These are phyloP conservation scores for Caenorhabditis sp. DNA, from an alignment of 2,888 invertebrate genomes.

Conservation along the genomic window DNA sequence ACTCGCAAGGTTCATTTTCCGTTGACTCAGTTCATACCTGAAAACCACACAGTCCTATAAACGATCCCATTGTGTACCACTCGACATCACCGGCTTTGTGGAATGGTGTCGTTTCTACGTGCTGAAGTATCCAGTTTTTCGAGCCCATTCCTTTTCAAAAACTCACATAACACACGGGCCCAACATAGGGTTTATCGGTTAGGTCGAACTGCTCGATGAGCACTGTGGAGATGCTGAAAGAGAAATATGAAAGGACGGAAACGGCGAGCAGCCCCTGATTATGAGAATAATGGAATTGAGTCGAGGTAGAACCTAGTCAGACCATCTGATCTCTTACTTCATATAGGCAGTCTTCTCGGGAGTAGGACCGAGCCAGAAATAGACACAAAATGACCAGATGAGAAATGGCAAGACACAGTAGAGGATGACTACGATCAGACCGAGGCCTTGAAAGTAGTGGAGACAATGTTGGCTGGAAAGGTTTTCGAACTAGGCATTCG, in stretches of 20 bases:
- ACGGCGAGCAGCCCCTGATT: too few species aligned
- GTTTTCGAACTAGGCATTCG: too few species aligned
- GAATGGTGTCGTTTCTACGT: constrained; percentile 21
- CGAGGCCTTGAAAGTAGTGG: constrained; percentile 21
- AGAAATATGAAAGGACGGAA: too few species aligned
- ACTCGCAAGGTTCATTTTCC: too few species aligned
- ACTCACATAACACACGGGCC: neutral
- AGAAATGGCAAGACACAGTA: constrained; percentile 31
- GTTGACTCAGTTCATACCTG: constrained; percentile 22
- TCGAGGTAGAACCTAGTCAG: too few species aligned
- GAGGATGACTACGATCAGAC: neutral
- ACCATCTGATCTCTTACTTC: constrained; percentile 27
- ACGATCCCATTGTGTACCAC: constrained; percentile 32
- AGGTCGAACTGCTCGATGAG: constrained; percentile 25
- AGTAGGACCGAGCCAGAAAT: constrained; percentile 22
- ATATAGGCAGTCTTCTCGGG: constrained; percentile 27
- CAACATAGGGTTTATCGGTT: constrained; percentile 25
- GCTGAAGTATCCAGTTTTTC: constrained; percentile 10
- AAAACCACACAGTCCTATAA: constrained; percentile 31
- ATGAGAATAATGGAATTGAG: too few species aligned
- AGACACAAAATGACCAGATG: constrained; percentile 36
- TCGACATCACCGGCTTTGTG: constrained; percentile 37
- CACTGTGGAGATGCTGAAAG: constrained; percentile 24
- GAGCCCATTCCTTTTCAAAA: too few species aligned
- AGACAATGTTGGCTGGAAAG: constrained; percentile 12